phyloP scores from a whole-genome alignment of 2,888 invertebrate genomes.

The Drosophila robusta region DNA sequence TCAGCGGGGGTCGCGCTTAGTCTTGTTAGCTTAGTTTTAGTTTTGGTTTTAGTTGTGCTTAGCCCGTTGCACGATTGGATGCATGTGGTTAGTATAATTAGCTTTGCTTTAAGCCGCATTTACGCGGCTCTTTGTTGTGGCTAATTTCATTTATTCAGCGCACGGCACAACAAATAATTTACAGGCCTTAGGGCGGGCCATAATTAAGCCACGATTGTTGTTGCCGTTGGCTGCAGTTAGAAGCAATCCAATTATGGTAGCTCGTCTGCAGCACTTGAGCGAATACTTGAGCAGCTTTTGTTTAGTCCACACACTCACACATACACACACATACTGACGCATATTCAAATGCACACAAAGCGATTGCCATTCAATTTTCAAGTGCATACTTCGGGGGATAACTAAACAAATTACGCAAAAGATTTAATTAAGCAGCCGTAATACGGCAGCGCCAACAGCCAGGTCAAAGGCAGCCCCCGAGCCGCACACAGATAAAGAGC shows the following conservation, averaged over 20 bases:
- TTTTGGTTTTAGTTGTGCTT: conserved; percentile 12
- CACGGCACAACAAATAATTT: conserved; percentile 38
- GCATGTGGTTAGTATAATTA: conserved; percentile 51
- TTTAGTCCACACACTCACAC: conserved; percentile 28
- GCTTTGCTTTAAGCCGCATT: conserved; percentile 39
- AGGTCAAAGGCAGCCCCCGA: conserved; percentile 30
- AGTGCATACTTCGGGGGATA: conserved; percentile 66
- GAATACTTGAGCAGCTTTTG: conserved; percentile 62
- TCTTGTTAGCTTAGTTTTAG: conserved; percentile 2
- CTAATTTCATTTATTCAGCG: conserved; percentile 42
- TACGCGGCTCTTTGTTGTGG: conserved; percentile 18
- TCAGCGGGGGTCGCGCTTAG: conserved; percentile 2
- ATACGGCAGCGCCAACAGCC: conserved; percentile 44
- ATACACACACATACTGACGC: conserved; percentile 1
- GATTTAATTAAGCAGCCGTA: conserved; percentile 77
- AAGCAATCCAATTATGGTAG: conserved; percentile 66
- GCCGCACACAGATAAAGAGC: conserved; percentile 10
- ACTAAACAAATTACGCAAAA: conserved; percentile 78
- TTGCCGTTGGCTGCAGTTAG: conserved; percentile 58
- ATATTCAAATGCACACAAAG: conserved; percentile 13
- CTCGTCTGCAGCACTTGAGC: conserved; percentile 59
- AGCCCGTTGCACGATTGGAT: conserved; percentile 29
- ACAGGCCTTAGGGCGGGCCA: conserved; percentile 30
- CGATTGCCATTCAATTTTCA: conserved; percentile 67
- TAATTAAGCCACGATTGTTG: conserved; percentile 71